A percentile compares a stretch with the other conserved stretches of the same genome.
phyloP scores from a whole-genome alignment of 92 coral and sea anemone genomes.

The Paramuricea clavata region DNA sequence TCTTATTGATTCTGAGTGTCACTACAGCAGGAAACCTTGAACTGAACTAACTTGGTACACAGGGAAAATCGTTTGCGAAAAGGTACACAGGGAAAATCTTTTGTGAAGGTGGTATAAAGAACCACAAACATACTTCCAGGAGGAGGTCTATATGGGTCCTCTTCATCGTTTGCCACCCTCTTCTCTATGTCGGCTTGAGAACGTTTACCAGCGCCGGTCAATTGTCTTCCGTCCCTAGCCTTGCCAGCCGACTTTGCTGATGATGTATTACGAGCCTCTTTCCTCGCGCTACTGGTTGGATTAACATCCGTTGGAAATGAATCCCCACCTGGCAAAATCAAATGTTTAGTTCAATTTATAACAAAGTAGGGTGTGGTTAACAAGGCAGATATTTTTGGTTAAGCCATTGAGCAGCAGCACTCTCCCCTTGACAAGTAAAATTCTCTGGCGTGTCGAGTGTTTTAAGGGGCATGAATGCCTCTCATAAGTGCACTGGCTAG shows the following conservation, averaged over 20 bases:
- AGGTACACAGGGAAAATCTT: too few relatives aligned
- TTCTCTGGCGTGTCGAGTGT: too few relatives aligned
- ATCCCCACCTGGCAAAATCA: conserved; percentile 73
- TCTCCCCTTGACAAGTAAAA: too few relatives aligned
- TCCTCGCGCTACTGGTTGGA: conserved; percentile 83
- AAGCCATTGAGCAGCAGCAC: too few relatives aligned
- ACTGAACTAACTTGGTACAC: background rate
- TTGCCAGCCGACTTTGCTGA: conserved; percentile 74
- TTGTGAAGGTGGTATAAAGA: too few relatives aligned
- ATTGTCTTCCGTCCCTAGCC: conserved; percentile 80
- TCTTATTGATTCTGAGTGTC: background rate
- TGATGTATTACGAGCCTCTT: conserved; percentile 56
- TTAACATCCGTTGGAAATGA: conserved; percentile 84
- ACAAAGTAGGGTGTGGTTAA: too few relatives aligned
- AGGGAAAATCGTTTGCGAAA: too few relatives aligned
- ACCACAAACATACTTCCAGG: conserved; percentile 98
- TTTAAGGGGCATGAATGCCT: too few relatives aligned
- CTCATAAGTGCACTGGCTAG: too few relatives aligned
- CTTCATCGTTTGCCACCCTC: conserved; percentile 61
- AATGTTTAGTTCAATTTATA: background rate
- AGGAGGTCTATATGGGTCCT: conserved; percentile 70
- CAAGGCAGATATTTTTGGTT: too few relatives aligned
- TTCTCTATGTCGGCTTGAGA: conserved; percentile 85
- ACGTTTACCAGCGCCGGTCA: conserved; percentile 83
- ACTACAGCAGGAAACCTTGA: background rate